Base-by-base conservation (phyloP, 1,140 invertebrate genomes). In the Philotrypesis tridentata region DNA sequence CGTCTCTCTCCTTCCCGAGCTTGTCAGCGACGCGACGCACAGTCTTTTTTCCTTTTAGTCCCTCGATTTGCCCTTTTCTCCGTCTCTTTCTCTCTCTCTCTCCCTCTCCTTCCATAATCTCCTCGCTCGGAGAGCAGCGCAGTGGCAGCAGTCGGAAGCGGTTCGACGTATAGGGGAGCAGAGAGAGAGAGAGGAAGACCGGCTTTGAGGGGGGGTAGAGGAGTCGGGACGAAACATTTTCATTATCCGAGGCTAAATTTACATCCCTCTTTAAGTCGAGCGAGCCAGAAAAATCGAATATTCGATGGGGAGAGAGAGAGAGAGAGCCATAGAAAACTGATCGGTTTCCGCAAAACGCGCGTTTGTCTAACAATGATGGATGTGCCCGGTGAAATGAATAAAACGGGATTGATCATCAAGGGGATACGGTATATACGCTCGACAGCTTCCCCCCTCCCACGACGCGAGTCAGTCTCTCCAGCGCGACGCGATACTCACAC, bases 211-310 rank as follows among this genome's bases (percentile, higher is more conserved):
- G n/a, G n/a, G n/a, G n/a, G n/a, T n/a, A n/a, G n/a, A 70, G 31
- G 29, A 31, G 74, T 29, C 65, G 25, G 12, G 33, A 67, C 75
- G 29, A 77, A 77, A 77, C 75, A 77, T 77, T 77, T 77, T 77
- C 75, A 77, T 77, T 77, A 77, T 43, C 37, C 37, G n/a, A 21
- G 25, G 75, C 67, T 77, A 77, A 77, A 77, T 77, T 77, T 77
- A 67, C 75, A 77, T 77, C 75, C 75, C 63, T 77, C 37, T 77
- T 48, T 31, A 29, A 55, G 25, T 60, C 48, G 48, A n/a, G 33
- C 0, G 40, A 72, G 70, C 6, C 8, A 63, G 21, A 75, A 75
- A 63, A 75, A 75, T 75, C 63, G 75, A 75, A 75, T 73, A 75
- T 75, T 75, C 73, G 29, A 75, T 77, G 14, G 63, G 48, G 60